Evolutionary conservation across 64 coral and sea anemone genomes (phyloP).

Genomic region (Actinia equina): DNA sequence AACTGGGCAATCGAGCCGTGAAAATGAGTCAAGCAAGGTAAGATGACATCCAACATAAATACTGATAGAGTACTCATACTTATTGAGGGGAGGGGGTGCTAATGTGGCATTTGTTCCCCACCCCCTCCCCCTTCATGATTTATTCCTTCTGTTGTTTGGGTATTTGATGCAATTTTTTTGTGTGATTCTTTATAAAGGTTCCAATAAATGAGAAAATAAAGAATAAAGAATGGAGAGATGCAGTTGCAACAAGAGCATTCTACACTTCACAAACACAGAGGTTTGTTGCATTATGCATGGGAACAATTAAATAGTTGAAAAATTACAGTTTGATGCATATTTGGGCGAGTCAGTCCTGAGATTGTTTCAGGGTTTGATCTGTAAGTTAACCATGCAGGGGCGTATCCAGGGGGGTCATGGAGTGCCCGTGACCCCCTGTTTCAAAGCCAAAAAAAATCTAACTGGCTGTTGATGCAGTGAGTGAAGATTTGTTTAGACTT

Average conservation of each 20-base stretch:
- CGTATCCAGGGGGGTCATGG: too few species aligned
- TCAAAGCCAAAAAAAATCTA: too few species aligned
- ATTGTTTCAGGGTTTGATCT: too few species aligned
- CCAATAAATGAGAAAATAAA: slow-evolving; percentile 66
- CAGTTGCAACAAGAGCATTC: slow-evolving; percentile 82
- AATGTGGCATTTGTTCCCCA: too few species aligned
- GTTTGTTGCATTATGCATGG: slow-evolving; percentile 25
- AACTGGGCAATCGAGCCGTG: neutral
- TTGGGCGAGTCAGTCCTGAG: too few species aligned
- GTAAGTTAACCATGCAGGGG: too few species aligned
- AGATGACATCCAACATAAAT: neutral
- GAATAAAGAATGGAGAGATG: slow-evolving; percentile 94
- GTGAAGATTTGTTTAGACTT: too few species aligned
- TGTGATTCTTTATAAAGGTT: slow-evolving; percentile 17
- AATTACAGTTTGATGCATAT: too few species aligned
- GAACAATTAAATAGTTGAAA: neutral
- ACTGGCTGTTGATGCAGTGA: too few species aligned
- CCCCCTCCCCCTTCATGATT: neutral
- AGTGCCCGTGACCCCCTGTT: too few species aligned
- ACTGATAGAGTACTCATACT: too few species aligned
- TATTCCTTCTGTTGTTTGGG: neutral
- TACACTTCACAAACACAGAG: slow-evolving; percentile 91
- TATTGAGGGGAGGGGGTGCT: too few species aligned
- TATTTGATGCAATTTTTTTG: neutral
- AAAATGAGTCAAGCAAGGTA: neutral